Conservation (phyloP, 2,888 invertebrate species). For the Diachrysia chrysitis region DNA sequence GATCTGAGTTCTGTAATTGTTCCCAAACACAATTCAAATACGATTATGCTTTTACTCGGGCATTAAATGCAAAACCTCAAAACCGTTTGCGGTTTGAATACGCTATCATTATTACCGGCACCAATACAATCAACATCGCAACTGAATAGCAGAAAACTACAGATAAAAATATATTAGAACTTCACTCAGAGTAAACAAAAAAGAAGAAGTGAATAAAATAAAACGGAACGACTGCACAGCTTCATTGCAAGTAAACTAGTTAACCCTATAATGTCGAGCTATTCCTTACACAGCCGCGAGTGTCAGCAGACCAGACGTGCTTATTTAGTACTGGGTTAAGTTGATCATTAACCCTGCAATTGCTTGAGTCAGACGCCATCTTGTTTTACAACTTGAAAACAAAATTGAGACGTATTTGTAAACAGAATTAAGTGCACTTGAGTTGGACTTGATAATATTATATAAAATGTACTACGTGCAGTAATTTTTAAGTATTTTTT, state of each 20-base stretch:
- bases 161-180: conserved; percentile 1
- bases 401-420: conserved; percentile 16
- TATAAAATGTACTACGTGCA: background rate
- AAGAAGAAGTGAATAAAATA: conserved; percentile 22
- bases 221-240: conserved; percentile 18
- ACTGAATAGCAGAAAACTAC: conserved; percentile 6
- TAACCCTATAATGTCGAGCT: conserved; percentile 54
- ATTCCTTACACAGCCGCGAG: conserved; percentile 55
- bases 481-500: background rate
- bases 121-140: conserved; percentile 19
- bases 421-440: conserved; percentile 6
- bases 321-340: conserved; percentile 65
- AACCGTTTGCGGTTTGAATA: conserved; percentile 16
- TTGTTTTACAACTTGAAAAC: conserved; percentile 38
- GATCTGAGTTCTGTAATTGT: no score
- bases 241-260: conserved; percentile 49
- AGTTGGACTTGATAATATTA: background rate
- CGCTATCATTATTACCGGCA: conserved; percentile 12
- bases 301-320: conserved; percentile 55
- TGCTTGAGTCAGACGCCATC: conserved; percentile 34
- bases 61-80: conserved; percentile 25
- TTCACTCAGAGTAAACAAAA: conserved; percentile 19
- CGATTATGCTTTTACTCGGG: conserved; percentile 36
- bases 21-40: conserved; percentile 5
- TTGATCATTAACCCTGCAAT: conserved; percentile 62